These are phyloP conservation scores for Dicrurus megarhynchus DNA, from an alignment of 2,113 vertebrate species.

Conservation along the genomic window DNA sequence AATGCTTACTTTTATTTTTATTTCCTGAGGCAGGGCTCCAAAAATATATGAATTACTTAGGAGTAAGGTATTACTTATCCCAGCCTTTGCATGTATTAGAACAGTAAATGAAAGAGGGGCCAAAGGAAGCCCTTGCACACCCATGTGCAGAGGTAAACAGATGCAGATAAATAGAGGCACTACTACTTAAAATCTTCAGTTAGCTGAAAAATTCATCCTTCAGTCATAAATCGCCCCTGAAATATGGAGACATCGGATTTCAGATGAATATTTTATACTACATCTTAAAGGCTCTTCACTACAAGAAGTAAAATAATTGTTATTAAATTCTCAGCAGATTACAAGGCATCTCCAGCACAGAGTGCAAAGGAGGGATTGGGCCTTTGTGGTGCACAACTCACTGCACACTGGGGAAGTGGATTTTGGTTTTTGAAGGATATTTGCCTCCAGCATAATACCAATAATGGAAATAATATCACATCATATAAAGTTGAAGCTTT, in stretches of 20 bases:
- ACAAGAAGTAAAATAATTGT: slow-evolving; percentile 66
- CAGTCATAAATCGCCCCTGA: neutral
- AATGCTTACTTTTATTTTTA: neutral
- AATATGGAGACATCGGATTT: neutral
- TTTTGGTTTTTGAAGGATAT: slow-evolving; percentile 75
- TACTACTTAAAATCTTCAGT: neutral
- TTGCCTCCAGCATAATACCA: slow-evolving; percentile 79
- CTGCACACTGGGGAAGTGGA: slow-evolving; percentile 37
- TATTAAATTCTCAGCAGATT: slow-evolving; percentile 74
- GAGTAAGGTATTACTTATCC: neutral
- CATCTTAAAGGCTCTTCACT: slow-evolving; percentile 52
- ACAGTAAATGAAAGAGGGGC: neutral
- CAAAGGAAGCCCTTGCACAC: neutral
- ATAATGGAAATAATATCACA: slow-evolving; percentile 83
- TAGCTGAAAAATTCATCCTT: slow-evolving; percentile 46
- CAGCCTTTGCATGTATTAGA: neutral
- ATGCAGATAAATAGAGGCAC: neutral
- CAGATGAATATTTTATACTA: slow-evolving; percentile 62
- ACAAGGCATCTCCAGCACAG: slow-evolving; percentile 36
- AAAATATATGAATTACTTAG: neutral
- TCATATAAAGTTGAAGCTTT: slow-evolving; percentile 77
- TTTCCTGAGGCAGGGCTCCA: neutral
- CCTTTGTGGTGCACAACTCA: slow-evolving; percentile 34
- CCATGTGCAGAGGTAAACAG: neutral
- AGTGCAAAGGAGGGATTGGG: slow-evolving; percentile 44